Base-by-base conservation (phyloP, 2,797 vertebrate species). In the Sebastes itinus region DNA sequence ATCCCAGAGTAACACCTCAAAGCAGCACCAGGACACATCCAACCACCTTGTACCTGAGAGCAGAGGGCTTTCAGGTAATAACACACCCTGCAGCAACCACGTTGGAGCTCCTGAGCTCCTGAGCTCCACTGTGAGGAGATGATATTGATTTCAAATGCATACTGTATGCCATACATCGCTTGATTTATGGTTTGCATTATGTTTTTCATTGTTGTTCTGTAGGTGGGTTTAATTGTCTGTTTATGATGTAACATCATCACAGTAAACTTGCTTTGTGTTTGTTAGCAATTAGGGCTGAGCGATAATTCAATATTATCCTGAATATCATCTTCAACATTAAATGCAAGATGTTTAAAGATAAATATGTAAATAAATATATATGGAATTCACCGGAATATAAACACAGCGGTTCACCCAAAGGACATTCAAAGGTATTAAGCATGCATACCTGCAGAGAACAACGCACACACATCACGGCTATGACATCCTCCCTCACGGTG, bases 1-100 rank as follows among this genome's bases (percentile, higher is more conserved):
- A 79, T 77, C 83, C n/a, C 67, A 58, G 71, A 80, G 77, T 58
- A 77, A 78, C 75, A 82, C 77, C 78, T 76, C 52, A 25, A 28
- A 62, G 60, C 69, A 71, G 60, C 65, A 73, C 30, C 71, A 25
- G 32, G 16, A 59, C 73, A 58, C 52, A 46, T 28, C 4, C 68
- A 23, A 59, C 22, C 61, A 68, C 61, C 55, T 35, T 42, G 42
- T 38, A 62, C 28, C 64, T 32, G 27, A 38, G 35, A 68, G 13
- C 66, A 54, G 33, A 59, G 20, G 52, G 58, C 33, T 75, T 56
- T 33, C 25, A 14, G 59, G 32, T 52, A 22, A 46, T 12, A 65
- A 75, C 33, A 70, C 55, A 20, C 27, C 28, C 22, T 71, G 18
- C 42, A 28, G 78, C 69, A 16, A 77, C 72, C 63, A 59, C 12